Percentiles rank a stretch among this genome's conserved stretches.
phyloP scores from a whole-genome alignment of 2,113 vertebrate species.

The Lepus timidus region DNA sequence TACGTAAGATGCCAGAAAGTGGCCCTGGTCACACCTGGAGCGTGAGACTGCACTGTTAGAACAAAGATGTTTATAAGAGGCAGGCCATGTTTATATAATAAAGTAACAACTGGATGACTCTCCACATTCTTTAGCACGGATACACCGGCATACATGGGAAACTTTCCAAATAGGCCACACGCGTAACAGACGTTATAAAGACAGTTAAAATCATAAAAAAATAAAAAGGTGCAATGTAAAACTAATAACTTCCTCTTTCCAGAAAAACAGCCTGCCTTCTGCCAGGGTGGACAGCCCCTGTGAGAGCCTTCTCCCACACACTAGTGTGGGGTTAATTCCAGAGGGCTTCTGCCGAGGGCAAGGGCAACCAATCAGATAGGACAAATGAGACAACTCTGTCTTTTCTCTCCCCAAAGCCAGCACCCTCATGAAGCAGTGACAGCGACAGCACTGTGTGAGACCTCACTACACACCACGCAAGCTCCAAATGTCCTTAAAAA shows the following conservation, averaged over 20 bases:
- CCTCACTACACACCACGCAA: neutral
- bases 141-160: slow-evolving; percentile 72
- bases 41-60: slow-evolving; percentile 30
- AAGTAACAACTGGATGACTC: slow-evolving; percentile 60
- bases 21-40: neutral
- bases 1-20: neutral
- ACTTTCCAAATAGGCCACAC: slow-evolving; percentile 54
- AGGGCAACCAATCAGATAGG: neutral
- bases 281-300: neutral
- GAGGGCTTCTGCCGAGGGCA: neutral
- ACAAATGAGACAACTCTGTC: neutral
- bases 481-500: neutral
- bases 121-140: slow-evolving; percentile 62
- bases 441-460: neutral
- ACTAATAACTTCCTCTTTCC: slow-evolving; percentile 32
- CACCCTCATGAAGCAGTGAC: neutral
- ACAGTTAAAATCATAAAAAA: slow-evolving; percentile 15
- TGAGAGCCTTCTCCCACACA: neutral
- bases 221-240: slow-evolving; percentile 47
- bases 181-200: slow-evolving; percentile 40
- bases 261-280: neutral
- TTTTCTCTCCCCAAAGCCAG: neutral
- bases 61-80: slow-evolving; percentile 76
- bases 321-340: neutral
- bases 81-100: slow-evolving; percentile 53